Evolutionary conservation across 2,113 vertebrate species (phyloP), one percentile per base, ranked within the genome.

Genomic region (Thamnaconus septentrionalis): DNA sequence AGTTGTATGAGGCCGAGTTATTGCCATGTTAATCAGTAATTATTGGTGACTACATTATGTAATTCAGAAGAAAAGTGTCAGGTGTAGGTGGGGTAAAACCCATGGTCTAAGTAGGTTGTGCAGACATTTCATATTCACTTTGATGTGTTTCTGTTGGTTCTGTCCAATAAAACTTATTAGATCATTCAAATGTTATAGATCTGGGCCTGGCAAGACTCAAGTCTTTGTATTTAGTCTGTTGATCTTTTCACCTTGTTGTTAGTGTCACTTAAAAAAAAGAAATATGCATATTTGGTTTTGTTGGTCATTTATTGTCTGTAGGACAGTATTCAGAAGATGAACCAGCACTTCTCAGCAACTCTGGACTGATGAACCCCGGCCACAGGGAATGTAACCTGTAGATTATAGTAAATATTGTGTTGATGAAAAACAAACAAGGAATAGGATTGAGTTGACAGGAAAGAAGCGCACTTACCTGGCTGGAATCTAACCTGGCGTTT

Each of bases 401-500:
- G 5, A 45, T 45, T 6, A 7, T 45, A 6, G 44, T 45, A 7
- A 7, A 6, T 45, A 45, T 31, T 31, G 1, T 2, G n/a, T n/a
- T n/a, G n/a, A n/a, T n/a, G n/a, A 7, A 4, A 45, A 6, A 45
- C 3, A 45, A 3, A 45, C 7, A 45, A 31, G 5, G 4, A 6
- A 18, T 31, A 31, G 18, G 3, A 6, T 6, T 7, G 7, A 4
- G 5, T 5, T 51, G 7, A 18, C 59, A 55, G 43, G 40, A 75
- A 59, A 31, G 49, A 56, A 6, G 7, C 9, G 47, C 5, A 45
- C 9, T 67, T 5, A 18, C 39, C 39, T 71, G 56, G 59, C 48
- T 62, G 48, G 43, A 69, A 78, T 58, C n/a, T 53, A 39, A 44
- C 11, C 10, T 51, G 44, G 18, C 45, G 56, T 76, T 76, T 80